phyloP scores from a whole-genome alignment of 2,797 vertebrate species.

The Spea hammondii region DNA sequence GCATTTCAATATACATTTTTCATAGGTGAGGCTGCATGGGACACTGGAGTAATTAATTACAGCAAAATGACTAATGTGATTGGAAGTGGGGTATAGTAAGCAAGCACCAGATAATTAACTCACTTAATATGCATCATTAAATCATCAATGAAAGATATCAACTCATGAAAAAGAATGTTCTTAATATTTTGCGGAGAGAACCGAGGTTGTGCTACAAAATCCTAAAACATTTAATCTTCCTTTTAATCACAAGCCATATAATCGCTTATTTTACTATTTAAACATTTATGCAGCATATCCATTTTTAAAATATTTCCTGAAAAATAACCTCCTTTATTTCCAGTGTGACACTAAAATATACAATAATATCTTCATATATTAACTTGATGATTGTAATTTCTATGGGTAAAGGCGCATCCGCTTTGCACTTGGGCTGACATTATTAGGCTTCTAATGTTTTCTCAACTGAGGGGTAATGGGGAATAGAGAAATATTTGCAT shows the following conservation, averaged over 20 bases:
- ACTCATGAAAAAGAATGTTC: not conserved
- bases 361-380: too few relatives aligned
- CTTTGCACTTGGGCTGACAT: too few relatives aligned
- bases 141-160: not conserved
- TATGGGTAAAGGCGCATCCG: too few relatives aligned
- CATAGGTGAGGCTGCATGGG: too few relatives aligned
- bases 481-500: too few relatives aligned
- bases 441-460: too few relatives aligned
- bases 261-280: not conserved
- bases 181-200: not conserved
- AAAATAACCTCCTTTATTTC: too few relatives aligned
- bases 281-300: too few relatives aligned
- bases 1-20: not conserved
- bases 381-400: too few relatives aligned
- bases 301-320: too few relatives aligned
- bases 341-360: too few relatives aligned
- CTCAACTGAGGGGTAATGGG: too few relatives aligned
- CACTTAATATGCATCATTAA: not conserved
- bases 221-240: not conserved
- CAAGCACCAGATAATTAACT: conserved; percentile 6
- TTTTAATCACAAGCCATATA: not conserved
- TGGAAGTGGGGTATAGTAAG: not conserved
- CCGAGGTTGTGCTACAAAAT: not conserved
- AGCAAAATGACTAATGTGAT: not conserved
- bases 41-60: not conserved